Conservation (phyloP, 1,140 invertebrate genomes). For the Zaprionus gabonicus region DNA sequence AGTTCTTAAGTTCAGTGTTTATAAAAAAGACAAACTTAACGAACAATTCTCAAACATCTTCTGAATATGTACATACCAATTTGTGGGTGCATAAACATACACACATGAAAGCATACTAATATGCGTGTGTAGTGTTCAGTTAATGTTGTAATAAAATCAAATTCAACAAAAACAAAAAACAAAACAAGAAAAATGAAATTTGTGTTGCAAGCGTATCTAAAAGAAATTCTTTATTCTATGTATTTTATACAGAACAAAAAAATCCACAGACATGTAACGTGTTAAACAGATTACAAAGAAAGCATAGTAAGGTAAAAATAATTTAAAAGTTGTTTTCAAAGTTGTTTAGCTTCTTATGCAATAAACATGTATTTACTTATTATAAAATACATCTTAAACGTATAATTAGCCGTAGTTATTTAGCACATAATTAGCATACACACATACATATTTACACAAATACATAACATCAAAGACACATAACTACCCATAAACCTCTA, state of each 20-base stretch:
- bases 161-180: constrained; percentile 11
- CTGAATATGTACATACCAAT: constrained; percentile 50
- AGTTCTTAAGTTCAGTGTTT: constrained; percentile 58
- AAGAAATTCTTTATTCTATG: constrained; percentile 30
- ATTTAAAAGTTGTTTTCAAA: constrained; percentile 53
- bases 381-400: constrained; percentile 55
- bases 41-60: constrained; percentile 4
- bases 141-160: constrained; percentile 13
- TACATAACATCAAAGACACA: constrained; percentile 3
- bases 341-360: constrained; percentile 74
- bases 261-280: constrained; percentile 8
- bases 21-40: background rate
- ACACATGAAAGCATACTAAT: constrained; percentile 1
- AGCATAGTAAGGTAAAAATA: constrained; percentile 28
- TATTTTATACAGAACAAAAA: constrained; percentile 22
- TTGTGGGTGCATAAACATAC: constrained; percentile 12
- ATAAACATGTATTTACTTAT: constrained; percentile 56
- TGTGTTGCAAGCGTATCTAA: constrained; percentile 43
- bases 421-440: constrained; percentile 59
- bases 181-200: constrained; percentile 23
- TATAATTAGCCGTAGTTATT: constrained; percentile 60
- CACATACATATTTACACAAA: constrained; percentile 45
- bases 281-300: constrained; percentile 37
- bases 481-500: constrained; percentile 49
- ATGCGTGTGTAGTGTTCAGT: constrained; percentile 33